A percentile compares a stretch with the other conserved stretches of the same genome.
Conservation (phyloP, 2,888 invertebrate species). For the Dorcus parallelipipedus region DNA sequence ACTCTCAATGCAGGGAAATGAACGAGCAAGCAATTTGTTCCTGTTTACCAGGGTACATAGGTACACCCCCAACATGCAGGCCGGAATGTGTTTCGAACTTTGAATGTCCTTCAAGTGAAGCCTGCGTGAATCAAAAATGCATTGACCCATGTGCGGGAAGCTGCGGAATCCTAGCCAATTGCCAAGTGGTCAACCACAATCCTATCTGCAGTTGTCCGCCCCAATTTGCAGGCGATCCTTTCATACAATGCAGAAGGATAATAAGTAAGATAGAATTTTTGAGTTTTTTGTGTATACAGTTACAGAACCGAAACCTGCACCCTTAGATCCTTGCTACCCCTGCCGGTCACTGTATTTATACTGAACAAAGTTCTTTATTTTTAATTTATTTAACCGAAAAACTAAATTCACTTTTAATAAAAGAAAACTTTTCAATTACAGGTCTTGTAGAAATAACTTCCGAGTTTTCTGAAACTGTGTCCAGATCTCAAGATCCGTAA, state of each 20-base stretch:
- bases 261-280: conserved; percentile 45
- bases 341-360: no score
- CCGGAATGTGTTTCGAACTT: conserved; percentile 69
- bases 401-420: no score
- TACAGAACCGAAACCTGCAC: conserved; percentile 18
- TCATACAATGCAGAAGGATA: conserved; percentile 34
- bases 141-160: conserved; percentile 71
- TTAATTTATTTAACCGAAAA: no score
- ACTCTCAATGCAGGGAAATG: conserved; percentile 66
- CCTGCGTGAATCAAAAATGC: conserved; percentile 71
- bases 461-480: no score
- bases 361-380: no score
- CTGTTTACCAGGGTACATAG: conserved; percentile 66
- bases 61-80: conserved; percentile 70
- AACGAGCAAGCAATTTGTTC: conserved; percentile 66
- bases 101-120: conserved; percentile 64
- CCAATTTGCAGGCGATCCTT: conserved; percentile 59
- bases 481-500: no score
- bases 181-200: conserved; percentile 58
- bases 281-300: not conserved
- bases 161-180: conserved; percentile 55
- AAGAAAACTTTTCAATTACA: no score
- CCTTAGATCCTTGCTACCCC: conserved; percentile 61
- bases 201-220: conserved; percentile 59
- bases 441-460: no score